Evolutionary conservation across 1,140 invertebrate species (phyloP).

Genomic region (Diachasmimorpha longicaudata): DNA sequence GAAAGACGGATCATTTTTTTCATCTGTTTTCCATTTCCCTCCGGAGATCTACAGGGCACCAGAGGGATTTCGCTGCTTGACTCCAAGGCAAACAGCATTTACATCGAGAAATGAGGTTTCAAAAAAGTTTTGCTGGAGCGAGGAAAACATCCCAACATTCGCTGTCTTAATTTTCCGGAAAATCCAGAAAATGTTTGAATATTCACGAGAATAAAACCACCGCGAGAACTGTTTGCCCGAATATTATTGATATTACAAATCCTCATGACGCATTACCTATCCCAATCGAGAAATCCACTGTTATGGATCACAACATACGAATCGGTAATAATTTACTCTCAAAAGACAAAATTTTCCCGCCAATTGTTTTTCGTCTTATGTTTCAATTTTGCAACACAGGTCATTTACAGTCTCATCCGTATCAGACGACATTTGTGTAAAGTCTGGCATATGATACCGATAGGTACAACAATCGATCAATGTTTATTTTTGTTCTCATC

Average conservation of each 20-base stretch:
- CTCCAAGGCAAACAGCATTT: constrained; percentile 46
- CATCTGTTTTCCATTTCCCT: not conserved
- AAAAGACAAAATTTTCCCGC: not conserved
- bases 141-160: too few species aligned
- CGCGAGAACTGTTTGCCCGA: too few species aligned
- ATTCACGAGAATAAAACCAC: too few species aligned
- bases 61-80: not conserved
- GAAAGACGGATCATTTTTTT: not conserved
- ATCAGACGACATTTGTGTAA: constrained; percentile 39
- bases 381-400: not conserved
- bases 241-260: not conserved
- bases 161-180: too few species aligned
- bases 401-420: not conserved
- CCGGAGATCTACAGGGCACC: not conserved
- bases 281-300: not conserved
- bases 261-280: constrained; percentile 15
- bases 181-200: not conserved
- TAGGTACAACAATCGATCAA: constrained; percentile 34
- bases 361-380: not conserved
- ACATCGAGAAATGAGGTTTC: constrained; percentile 53
- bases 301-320: not conserved
- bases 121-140: constrained; percentile 33
- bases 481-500: constrained; percentile 20
- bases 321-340: not conserved
- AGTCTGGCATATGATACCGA: constrained; percentile 35